Conservation (phyloP, 2,113 vertebrate species). For the Cichladusa arquata region DNA sequence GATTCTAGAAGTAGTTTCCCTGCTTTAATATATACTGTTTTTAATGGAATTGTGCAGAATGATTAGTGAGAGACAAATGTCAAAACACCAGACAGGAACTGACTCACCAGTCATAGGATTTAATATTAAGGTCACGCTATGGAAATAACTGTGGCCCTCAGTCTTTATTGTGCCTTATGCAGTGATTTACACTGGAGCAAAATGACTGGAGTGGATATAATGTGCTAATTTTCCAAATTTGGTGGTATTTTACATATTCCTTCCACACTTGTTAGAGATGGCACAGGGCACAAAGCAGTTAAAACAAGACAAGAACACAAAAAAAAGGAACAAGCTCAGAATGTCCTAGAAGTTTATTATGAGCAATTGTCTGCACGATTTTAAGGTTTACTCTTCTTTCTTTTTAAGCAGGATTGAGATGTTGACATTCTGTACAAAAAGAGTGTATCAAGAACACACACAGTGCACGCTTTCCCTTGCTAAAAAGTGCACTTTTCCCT, state of each 20-base stretch:
- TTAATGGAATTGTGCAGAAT: conserved; percentile 49
- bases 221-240: conserved; percentile 7
- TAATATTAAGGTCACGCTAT: conserved; percentile 48
- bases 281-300: neutral
- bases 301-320: neutral
- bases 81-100: conserved; percentile 60
- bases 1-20: neutral
- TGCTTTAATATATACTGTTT: conserved; percentile 16
- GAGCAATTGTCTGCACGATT: neutral
- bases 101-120: conserved; percentile 48
- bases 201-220: neutral
- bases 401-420: neutral
- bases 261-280: neutral
- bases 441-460: neutral
- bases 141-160: neutral
- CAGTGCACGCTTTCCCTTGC: neutral
- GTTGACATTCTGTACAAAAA: neutral
- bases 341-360: neutral
- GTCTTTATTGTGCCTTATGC: conserved; percentile 15
- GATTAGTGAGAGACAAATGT: conserved; percentile 50
- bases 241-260: neutral
- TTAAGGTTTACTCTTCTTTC: neutral
- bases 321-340: conserved; percentile 21
- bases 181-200: neutral
- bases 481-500: neutral